Percentiles rank a stretch among this genome's conserved stretches.
Conservation (phyloP, 2,888 invertebrate species). For the Ecdyonurus torrentis region DNA sequence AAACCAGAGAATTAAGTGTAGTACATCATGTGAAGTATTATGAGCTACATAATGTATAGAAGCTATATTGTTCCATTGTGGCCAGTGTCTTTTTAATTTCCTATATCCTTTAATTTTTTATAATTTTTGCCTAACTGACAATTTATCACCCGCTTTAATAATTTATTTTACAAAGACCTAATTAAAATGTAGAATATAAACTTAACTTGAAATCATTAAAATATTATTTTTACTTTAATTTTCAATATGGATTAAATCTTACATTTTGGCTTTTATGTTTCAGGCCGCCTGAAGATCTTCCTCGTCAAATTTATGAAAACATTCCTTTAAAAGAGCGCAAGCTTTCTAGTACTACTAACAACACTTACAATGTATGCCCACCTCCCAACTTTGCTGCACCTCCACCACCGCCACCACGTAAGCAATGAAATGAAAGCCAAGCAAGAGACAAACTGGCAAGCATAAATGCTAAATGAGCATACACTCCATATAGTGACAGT, state of each 20-base stretch:
- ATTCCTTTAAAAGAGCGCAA: conserved; percentile 28
- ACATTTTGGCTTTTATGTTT: conserved; percentile 14
- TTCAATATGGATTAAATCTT: background rate
- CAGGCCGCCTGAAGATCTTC: conserved; percentile 34
- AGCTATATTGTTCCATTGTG: no score
- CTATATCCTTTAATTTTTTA: background rate
- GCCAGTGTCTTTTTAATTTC: no score
- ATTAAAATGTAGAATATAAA: no score
- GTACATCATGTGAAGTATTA: no score
- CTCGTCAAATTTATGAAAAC: conserved; percentile 33
- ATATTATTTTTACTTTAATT: background rate
- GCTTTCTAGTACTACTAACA: conserved; percentile 3
- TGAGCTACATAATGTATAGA: no score
- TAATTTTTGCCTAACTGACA: background rate
- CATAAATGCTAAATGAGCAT: no score
- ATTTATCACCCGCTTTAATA: background rate
- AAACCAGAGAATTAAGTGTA: no score
- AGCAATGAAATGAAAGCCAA: conserved; percentile 7
- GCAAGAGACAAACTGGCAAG: no score
- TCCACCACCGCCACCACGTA: conserved; percentile 8
- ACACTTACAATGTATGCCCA: conserved; percentile 4
- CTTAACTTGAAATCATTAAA: no score
- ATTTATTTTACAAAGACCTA: background rate
- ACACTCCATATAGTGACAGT: no score
- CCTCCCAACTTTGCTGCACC: conserved; percentile 8